Evolutionary conservation across 2,797 vertebrate genomes (phyloP).

Genomic region (Uromys caudimaculatus): DNA sequence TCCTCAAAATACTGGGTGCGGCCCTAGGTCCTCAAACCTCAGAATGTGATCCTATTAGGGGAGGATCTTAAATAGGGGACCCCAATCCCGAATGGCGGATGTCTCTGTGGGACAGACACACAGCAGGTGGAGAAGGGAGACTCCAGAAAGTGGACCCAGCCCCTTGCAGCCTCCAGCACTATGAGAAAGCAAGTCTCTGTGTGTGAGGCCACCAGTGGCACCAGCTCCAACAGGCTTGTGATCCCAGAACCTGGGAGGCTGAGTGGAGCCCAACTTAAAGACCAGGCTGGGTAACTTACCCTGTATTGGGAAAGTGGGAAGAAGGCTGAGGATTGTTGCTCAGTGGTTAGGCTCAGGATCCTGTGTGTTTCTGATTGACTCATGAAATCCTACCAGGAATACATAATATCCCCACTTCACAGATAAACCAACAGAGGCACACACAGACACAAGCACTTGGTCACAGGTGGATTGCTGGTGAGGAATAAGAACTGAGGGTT

Average conservation of each 20-base stretch:
- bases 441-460: background rate
- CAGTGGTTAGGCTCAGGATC: background rate
- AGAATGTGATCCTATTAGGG: background rate
- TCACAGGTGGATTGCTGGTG: background rate
- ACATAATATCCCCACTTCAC: background rate
- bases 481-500: background rate
- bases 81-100: background rate
- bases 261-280: background rate
- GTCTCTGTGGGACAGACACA: background rate
- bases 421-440: slow-evolving; percentile 12
- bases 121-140: background rate
- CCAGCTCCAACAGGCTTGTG: background rate
- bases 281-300: background rate
- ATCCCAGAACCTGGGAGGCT: background rate
- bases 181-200: background rate
- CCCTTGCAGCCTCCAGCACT: background rate
- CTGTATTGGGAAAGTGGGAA: background rate
- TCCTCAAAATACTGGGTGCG: background rate
- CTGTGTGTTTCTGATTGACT: background rate
- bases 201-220: background rate
- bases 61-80: background rate
- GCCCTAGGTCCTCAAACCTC: background rate
- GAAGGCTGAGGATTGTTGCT: background rate
- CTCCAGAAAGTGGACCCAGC: background rate
- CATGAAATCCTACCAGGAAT: background rate